phyloP scores from a whole-genome alignment of 1,140 invertebrate species.

The Danaus melanippus region DNA sequence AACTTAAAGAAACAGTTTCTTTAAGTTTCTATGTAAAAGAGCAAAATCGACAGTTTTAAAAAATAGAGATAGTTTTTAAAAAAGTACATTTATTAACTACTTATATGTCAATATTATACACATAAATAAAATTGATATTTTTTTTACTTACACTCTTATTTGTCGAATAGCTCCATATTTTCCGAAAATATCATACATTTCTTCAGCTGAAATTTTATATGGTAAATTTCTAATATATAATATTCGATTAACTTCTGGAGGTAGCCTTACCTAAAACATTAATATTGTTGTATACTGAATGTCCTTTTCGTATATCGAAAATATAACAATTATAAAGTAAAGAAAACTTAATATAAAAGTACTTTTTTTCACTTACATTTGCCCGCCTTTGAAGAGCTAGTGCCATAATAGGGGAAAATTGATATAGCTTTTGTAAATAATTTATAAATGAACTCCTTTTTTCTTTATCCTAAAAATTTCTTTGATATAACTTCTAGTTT shows the following conservation, averaged over 20 bases:
- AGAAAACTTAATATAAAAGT: conserved; percentile 6
- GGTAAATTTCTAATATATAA: conserved; percentile 98
- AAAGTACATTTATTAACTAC: no score
- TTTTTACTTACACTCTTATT: conserved; percentile 92
- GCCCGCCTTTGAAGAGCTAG: conserved; percentile 57
- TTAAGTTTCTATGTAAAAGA: background rate
- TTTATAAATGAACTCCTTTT: no score
- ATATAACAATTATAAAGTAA: conserved; percentile 4
- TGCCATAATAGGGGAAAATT: conserved; percentile 31
- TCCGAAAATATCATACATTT: conserved; percentile 99
- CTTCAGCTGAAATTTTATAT: conserved; percentile 99
- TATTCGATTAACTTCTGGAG: conserved; percentile 98
- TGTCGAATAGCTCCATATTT: conserved; percentile 99
- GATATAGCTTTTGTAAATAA: no score
- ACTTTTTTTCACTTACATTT: conserved; percentile 39
- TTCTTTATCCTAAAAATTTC: no score
- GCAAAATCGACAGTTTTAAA: background rate
- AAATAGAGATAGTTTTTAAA: no score
- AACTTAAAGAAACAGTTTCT: no score
- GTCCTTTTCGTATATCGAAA: background rate
- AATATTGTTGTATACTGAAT: background rate
- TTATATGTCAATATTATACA: background rate
- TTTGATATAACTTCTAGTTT: no score
- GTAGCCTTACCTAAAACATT: conserved; percentile 88
- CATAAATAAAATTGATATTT: background rate